A percentile compares a stretch with the other conserved stretches of the same genome.
Conservation (phyloP, 2,888 invertebrate genomes). For the Frankliniella fusca region DNA sequence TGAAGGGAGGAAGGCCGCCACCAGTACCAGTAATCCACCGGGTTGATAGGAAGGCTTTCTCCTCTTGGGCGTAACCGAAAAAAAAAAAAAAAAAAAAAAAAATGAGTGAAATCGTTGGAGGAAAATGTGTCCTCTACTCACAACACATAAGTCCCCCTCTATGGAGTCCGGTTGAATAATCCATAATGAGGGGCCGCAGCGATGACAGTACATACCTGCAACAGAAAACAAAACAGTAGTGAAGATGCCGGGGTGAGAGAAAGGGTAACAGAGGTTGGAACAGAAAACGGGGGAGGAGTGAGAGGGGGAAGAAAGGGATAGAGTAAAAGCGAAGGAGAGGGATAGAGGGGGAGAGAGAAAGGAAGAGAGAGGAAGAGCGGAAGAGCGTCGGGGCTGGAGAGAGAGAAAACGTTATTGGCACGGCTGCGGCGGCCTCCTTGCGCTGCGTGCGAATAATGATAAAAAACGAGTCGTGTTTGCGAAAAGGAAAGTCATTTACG, state of each 20-base stretch:
- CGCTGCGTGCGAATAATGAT: background rate
- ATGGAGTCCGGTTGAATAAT: too few species aligned
- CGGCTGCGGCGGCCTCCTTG: background rate
- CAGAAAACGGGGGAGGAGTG: background rate
- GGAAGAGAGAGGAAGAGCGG: slow-evolving; percentile 35
- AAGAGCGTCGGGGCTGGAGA: background rate
- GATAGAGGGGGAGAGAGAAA: slow-evolving; percentile 35
- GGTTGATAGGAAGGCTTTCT: too few species aligned
- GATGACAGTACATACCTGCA: background rate
- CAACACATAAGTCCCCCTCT: too few species aligned
- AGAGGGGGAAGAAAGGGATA: slow-evolving; percentile 41
- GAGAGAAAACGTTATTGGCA: background rate
- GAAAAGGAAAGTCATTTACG: slow-evolving; percentile 8
- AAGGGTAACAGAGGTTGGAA: background rate
- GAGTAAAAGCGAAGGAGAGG: slow-evolving; percentile 28
- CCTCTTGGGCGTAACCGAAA: too few species aligned
- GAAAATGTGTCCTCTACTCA: too few species aligned
- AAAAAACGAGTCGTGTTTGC: background rate
- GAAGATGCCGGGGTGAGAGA: background rate
- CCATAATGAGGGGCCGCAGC: background rate
- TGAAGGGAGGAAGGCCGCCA: too few species aligned
- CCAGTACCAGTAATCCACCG: too few species aligned
- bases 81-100: too few species aligned
- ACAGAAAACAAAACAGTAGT: background rate
- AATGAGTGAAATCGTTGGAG: too few species aligned